Percentiles rank a stretch among this genome's conserved stretches.
Conservation (phyloP, 1,140 invertebrate genomes). For the Drosophila varians region DNA sequence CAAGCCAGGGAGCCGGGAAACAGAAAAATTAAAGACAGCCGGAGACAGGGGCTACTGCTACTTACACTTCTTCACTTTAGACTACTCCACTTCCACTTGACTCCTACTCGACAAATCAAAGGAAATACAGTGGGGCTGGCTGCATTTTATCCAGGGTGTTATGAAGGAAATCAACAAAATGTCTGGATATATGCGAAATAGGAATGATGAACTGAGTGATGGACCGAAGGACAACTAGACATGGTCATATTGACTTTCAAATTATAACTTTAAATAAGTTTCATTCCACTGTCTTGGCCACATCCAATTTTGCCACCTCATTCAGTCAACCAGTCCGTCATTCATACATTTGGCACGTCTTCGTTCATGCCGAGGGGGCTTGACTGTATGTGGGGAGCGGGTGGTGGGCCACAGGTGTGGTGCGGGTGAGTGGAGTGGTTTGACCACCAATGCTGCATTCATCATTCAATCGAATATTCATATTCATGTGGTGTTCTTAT, state of each 20-base stretch:
- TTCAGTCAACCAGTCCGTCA: conserved; percentile 58
- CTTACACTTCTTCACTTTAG: conserved; percentile 36
- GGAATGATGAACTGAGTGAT: too few relatives aligned
- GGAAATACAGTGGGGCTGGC: conserved; percentile 16
- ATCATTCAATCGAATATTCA: conserved; percentile 62
- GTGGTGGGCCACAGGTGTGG: not conserved
- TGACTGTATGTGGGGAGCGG: conserved; percentile 7
- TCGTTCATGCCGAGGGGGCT: conserved; percentile 19
- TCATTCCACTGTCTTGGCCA: conserved; percentile 27
- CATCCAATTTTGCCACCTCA: conserved; percentile 57
- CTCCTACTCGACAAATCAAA: conserved; percentile 22
- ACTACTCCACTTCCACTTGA: conserved; percentile 36
- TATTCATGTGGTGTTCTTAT: conserved; percentile 53
- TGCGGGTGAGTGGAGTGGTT: conserved; percentile 1
- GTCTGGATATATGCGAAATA: too few relatives aligned
- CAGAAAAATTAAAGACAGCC: not conserved
- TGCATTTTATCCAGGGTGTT: not conserved
- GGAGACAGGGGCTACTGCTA: conserved; percentile 50
- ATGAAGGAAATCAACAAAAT: too few relatives aligned
- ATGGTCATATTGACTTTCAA: not conserved
- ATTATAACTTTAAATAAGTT: not conserved
- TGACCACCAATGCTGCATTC: conserved; percentile 32
- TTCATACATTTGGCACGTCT: conserved; percentile 64
- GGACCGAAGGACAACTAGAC: too few relatives aligned
- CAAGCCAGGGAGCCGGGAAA: conserved; percentile 7